Conservation (phyloP, 1,140 invertebrate genomes). For the Myzus persicae region DNA sequence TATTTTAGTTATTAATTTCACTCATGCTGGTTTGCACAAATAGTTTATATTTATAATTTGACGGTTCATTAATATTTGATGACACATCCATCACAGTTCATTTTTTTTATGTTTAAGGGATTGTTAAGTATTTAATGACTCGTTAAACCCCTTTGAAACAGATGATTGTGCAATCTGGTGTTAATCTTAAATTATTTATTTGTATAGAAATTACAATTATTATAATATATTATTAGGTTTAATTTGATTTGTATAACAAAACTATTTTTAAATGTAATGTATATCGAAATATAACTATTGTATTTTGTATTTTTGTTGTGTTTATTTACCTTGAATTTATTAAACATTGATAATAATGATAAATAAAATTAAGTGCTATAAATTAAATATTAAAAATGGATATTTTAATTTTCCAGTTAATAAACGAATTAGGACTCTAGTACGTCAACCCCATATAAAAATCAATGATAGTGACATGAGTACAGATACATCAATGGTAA, state of each 20-base stretch:
- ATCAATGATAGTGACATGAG: constrained; percentile 43
- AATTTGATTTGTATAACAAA: constrained; percentile 52
- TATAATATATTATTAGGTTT: constrained; percentile 46
- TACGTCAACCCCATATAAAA: constrained; percentile 63
- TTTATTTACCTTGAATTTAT: not conserved
- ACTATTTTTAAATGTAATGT: constrained; percentile 43
- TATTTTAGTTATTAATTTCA: constrained; percentile 42
- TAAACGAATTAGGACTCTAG: constrained; percentile 68
- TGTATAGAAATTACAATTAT: constrained; percentile 36
- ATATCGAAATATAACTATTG: constrained; percentile 31
- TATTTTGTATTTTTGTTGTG: constrained; percentile 33
- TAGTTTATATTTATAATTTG: not conserved
- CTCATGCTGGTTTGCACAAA: constrained; percentile 33
- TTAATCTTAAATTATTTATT: constrained; percentile 49
- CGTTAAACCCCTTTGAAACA: not conserved
- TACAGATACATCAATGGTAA: not conserved
- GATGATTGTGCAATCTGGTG: constrained; percentile 23
- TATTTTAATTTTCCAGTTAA: constrained; percentile 53
- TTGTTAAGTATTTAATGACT: constrained; percentile 17
- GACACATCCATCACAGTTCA: not conserved
- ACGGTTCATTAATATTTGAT: not conserved
- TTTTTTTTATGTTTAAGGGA: constrained; percentile 14
- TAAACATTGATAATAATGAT: constrained; percentile 7
- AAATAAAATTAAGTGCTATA: not conserved
- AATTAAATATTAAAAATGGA: constrained; percentile 1